These are phyloP conservation scores for Hyperoplus immaculatus DNA, from an alignment of 2,797 vertebrate genomes.

Conservation along the genomic window DNA sequence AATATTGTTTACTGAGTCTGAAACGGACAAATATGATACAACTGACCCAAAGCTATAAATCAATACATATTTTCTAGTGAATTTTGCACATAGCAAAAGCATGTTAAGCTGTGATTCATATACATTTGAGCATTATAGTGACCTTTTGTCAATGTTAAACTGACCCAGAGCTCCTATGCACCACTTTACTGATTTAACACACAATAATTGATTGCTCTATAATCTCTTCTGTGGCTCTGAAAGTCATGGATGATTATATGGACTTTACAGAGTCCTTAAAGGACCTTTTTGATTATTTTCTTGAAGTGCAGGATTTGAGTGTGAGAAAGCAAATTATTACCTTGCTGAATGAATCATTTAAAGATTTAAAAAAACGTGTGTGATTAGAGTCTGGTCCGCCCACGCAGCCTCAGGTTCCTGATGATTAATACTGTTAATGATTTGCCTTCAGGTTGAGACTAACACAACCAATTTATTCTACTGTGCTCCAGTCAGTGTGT, in stretches of 20 bases:
- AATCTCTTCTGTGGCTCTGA: neutral
- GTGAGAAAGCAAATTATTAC: slow-evolving; percentile 54
- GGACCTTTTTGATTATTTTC: slow-evolving; percentile 19
- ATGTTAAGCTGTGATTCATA: neutral
- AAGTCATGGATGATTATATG: neutral
- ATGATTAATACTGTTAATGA: slow-evolving; percentile 73
- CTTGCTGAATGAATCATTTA: slow-evolving; percentile 68
- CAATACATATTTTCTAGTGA: neutral
- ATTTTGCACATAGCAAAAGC: neutral
- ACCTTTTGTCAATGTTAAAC: neutral
- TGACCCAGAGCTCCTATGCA: neutral
- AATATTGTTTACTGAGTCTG: too few relatives aligned
- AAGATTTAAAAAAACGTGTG: slow-evolving; percentile 47
- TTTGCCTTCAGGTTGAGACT: slow-evolving; percentile 56
- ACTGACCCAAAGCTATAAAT: neutral
- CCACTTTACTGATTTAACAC: neutral
- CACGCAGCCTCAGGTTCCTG: slow-evolving; percentile 41
- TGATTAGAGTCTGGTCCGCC: slow-evolving; percentile 49
- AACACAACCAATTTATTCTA: slow-evolving; percentile 52
- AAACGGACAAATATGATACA: neutral
- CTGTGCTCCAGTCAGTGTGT: slow-evolving; percentile 12
- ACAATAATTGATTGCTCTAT: neutral
- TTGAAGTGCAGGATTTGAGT: slow-evolving; percentile 34
- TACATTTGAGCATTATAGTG: neutral
- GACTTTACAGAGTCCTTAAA: neutral